Evolutionary conservation across 2,888 invertebrate species (phyloP).

Genomic region (Cyrtodaria siliqua): DNA sequence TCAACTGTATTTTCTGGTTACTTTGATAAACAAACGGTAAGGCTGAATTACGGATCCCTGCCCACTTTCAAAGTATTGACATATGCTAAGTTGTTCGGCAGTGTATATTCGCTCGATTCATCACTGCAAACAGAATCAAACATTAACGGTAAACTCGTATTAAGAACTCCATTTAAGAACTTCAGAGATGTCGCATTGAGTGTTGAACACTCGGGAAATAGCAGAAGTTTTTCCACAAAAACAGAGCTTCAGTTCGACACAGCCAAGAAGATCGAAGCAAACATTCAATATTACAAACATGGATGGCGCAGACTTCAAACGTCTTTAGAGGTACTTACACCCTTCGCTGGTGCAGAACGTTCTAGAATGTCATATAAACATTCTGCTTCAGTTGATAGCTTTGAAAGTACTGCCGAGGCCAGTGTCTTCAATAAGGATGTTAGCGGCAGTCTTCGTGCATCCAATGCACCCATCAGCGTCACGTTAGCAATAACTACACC

Average conservation of each 20-base stretch:
- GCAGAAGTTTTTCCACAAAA: slow-evolving; percentile 36
- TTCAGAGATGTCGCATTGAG: slow-evolving; percentile 26
- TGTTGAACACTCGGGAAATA: slow-evolving; percentile 32
- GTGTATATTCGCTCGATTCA: slow-evolving; percentile 34
- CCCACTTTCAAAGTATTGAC: slow-evolving; percentile 24
- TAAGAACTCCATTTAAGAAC: slow-evolving; percentile 38
- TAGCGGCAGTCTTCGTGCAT: slow-evolving; percentile 35
- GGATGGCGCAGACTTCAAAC: slow-evolving; percentile 50
- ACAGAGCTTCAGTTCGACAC: slow-evolving; percentile 33
- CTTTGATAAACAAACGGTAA: slow-evolving; percentile 38
- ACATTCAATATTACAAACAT: slow-evolving; percentile 37
- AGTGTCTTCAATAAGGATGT: slow-evolving; percentile 42
- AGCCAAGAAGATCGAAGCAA: slow-evolving; percentile 30
- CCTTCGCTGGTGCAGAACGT: slow-evolving; percentile 44
- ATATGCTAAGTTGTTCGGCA: slow-evolving; percentile 34
- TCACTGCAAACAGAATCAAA: slow-evolving; percentile 24
- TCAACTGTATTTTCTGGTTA: slow-evolving; percentile 30
- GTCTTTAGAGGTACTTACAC: slow-evolving; percentile 38
- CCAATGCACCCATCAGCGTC: slow-evolving; percentile 25
- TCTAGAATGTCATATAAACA: slow-evolving; percentile 36
- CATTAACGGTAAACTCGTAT: slow-evolving; percentile 15
- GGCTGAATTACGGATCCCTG: slow-evolving; percentile 11
- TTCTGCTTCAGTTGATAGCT: slow-evolving; percentile 49
- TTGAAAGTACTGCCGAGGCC: slow-evolving; percentile 47
- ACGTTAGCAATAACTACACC: slow-evolving; percentile 34